These are phyloP conservation scores for Sarcophaga variegata DNA, from an alignment of 2,888 invertebrate genomes.

Conservation along the genomic window DNA sequence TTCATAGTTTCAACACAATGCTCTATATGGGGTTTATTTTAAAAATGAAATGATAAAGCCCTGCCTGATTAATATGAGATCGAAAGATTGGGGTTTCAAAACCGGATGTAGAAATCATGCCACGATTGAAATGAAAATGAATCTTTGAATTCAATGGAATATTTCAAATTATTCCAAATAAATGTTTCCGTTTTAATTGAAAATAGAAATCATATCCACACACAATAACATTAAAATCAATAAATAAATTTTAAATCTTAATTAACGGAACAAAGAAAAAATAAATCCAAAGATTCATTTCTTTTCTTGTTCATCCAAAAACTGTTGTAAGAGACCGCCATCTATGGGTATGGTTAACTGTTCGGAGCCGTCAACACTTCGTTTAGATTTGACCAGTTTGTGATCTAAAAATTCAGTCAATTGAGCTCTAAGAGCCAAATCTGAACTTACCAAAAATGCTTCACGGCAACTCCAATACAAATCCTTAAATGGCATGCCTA, in stretches of 20 bases:
- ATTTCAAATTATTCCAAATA: not conserved
- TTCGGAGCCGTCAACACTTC: constrained; percentile 91
- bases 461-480: constrained; percentile 93
- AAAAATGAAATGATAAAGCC: too few species aligned
- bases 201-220: not conserved
- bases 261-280: not conserved
- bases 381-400: constrained; percentile 91
- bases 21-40: too few species aligned
- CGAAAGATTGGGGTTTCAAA: too few species aligned
- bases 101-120: too few species aligned
- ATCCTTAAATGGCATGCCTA: constrained; percentile 94
- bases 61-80: too few species aligned
- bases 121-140: too few species aligned
- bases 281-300: constrained; percentile 21
- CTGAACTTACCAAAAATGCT: constrained; percentile 95
- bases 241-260: constrained; percentile 30
- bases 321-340: constrained; percentile 88
- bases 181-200: not conserved
- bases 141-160: too few species aligned
- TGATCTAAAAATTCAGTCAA: constrained; percentile 98
- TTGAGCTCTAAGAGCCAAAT: constrained; percentile 94
- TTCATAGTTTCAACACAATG: too few species aligned
- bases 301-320: constrained; percentile 84
- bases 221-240: constrained; percentile 1
- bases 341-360: constrained; percentile 91